Base-by-base conservation (phyloP, 2,888 invertebrate genomes). In the Nycteola revayana region DNA sequence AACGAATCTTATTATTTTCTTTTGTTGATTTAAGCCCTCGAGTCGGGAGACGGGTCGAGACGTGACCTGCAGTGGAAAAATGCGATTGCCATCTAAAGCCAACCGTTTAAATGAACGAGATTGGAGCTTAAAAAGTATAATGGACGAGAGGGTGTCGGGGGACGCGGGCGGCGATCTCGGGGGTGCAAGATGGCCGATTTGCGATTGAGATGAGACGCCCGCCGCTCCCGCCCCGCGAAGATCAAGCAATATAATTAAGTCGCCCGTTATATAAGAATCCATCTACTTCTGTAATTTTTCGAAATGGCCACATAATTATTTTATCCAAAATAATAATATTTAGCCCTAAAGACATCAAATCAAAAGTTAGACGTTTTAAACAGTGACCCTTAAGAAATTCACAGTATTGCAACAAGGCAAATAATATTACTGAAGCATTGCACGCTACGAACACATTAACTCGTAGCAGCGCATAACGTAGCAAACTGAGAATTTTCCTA, bases 91-190 rank as follows among this genome's bases (percentile, higher is more conserved):
- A 90, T 90, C 90, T 90, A 91, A 91, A 91, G 91, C 91, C 91
- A 91, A 91, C 90, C 91, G 91, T 91, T 91, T 91, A 92, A 90
- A 91, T 91, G 91, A 91, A 90, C 89, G 90, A 91, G 91, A 91
- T 91, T 91, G 92, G 91, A 85, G 92, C 92, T 92, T 92, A 92
- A 92, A 92, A 92, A 91, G 91, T 92, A 92, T 92, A 91, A 92
- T 91, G 91, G 91, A 88, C 88, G 81, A 72, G 75, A 78, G 80
- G 76, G 72, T 67, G 55, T 68, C 66, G 63, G 71, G 71, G 72
- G 71, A 70, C 76, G 82, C 82, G 87, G 84, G 86, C 77, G 83
- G 85, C 77, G 77, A 84, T 85, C 81, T 66, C 60, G 76, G 76
- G 81, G 81, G 79, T 73, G 67, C 88, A 89, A 89, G 87, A 89